A percentile compares a stretch with the other conserved stretches of the same genome.
These are phyloP conservation scores for Anguilla pacifica DNA, from an alignment of 2,797 vertebrate genomes.

Conservation along the genomic window DNA sequence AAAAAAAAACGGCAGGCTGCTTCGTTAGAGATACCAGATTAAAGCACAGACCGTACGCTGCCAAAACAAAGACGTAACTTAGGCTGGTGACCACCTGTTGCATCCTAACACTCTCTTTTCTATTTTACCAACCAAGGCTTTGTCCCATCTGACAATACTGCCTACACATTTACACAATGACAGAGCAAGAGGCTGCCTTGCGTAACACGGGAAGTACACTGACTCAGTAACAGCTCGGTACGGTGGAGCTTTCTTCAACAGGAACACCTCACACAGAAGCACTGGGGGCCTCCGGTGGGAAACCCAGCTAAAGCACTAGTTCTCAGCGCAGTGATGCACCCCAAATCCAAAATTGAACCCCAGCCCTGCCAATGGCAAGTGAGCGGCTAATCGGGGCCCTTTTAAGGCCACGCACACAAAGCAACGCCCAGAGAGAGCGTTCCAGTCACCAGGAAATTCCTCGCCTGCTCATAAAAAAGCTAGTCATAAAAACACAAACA, in stretches of 20 bases:
- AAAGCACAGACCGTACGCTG: neutral
- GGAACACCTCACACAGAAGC: neutral
- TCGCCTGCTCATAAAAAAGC: too few relatives aligned
- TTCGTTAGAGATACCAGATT: neutral
- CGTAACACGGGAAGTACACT: neutral
- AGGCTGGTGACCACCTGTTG: neutral
- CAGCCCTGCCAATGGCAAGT: too few relatives aligned
- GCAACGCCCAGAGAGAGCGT: neutral
- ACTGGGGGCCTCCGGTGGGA: neutral
- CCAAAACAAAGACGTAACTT: neutral
- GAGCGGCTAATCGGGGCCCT: neutral
- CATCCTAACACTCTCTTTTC: neutral
- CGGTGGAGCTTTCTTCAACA: neutral
- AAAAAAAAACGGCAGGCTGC: neutral
- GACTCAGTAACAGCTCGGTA: neutral
- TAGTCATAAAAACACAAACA: neutral
- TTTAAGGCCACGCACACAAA: neutral
- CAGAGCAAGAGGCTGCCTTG: too few relatives aligned
- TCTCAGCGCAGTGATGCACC: neutral
- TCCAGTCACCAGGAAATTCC: too few relatives aligned
- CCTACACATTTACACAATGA: too few relatives aligned
- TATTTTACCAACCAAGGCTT: neutral
- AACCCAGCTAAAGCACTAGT: neutral
- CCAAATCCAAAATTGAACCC: neutral
- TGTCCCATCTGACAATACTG: too few relatives aligned